These are phyloP conservation scores for Toxonevra muliebris DNA, from an alignment of 2,888 invertebrate genomes.

Conservation along the genomic window DNA sequence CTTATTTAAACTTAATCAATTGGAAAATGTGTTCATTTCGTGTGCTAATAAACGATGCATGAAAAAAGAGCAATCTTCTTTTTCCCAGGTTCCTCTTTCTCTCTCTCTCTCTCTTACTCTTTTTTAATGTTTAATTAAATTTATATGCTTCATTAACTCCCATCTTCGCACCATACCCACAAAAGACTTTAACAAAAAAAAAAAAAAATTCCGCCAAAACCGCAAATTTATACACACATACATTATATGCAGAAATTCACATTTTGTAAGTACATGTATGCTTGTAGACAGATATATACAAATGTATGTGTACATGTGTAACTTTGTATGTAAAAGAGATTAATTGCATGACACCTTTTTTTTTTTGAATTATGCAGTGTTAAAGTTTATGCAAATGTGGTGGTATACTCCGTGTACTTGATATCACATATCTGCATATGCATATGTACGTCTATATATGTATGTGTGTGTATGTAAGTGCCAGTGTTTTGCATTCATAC, in stretches of 20 bases:
- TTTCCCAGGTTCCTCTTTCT: too few relatives aligned
- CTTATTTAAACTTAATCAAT: too few relatives aligned
- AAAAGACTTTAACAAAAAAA: too few relatives aligned
- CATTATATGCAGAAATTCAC: neutral
- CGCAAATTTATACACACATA: too few relatives aligned
- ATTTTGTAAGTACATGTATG: neutral
- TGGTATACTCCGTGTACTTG: neutral
- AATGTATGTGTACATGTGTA: neutral
- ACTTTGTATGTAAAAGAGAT: slow-evolving; percentile 13
- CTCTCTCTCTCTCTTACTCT: too few relatives aligned
- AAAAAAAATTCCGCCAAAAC: too few relatives aligned
- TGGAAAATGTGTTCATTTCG: too few relatives aligned
- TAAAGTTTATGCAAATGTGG: slow-evolving; percentile 23
- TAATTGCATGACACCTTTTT: slow-evolving; percentile 24
- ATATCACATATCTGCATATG: neutral
- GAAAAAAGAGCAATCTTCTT: too few relatives aligned
- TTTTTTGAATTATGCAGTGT: slow-evolving; percentile 20
- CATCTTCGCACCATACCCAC: too few relatives aligned
- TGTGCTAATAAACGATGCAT: too few relatives aligned
- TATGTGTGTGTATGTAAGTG: neutral
- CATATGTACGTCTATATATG: neutral
- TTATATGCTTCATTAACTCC: too few relatives aligned
- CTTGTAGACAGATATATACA: neutral
- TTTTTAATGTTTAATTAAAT: too few relatives aligned
- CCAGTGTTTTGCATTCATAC: neutral